These are phyloP conservation scores for Epirrhoe alternata DNA, from an alignment of 2,888 invertebrate species.

Conservation along the genomic window DNA sequence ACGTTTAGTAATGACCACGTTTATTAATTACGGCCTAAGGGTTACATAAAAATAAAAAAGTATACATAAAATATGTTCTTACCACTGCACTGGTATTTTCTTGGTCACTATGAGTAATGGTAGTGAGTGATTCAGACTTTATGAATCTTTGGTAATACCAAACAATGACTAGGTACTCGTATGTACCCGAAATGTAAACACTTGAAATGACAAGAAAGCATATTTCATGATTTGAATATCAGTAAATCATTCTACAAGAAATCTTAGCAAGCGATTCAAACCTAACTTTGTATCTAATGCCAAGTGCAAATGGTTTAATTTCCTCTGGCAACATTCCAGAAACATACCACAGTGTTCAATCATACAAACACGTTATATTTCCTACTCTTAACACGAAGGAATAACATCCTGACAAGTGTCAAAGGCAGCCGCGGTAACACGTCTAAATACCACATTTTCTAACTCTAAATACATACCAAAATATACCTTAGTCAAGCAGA, in stretches of 20 bases:
- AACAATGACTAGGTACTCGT: conserved; percentile 15
- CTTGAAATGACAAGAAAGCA: conserved; percentile 24
- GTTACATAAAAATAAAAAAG: too few species aligned
- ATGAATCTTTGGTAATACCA: not conserved
- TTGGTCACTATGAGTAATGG: not conserved
- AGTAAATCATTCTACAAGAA: conserved; percentile 36
- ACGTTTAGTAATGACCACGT: too few species aligned
- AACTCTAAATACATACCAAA: conserved; percentile 33
- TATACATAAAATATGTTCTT: too few species aligned
- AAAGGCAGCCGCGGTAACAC: conserved; percentile 58
- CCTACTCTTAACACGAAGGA: conserved; percentile 53
- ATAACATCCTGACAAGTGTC: conserved; percentile 67
- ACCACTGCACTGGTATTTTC: not conserved
- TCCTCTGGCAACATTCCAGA: conserved; percentile 27
- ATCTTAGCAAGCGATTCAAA: conserved; percentile 23
- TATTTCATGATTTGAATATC: conserved; percentile 36
- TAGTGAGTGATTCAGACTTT: not conserved
- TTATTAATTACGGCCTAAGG: too few species aligned
- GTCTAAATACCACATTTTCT: conserved; percentile 41
- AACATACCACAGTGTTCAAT: conserved; percentile 25
- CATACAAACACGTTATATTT: conserved; percentile 41
- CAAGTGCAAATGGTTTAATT: conserved; percentile 24
- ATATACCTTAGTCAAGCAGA: conserved; percentile 29
- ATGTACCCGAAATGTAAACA: conserved; percentile 22
- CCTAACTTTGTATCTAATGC: not conserved